phyloP scores from a whole-genome alignment of 2,888 invertebrate species.

The Sesia apiformis region DNA sequence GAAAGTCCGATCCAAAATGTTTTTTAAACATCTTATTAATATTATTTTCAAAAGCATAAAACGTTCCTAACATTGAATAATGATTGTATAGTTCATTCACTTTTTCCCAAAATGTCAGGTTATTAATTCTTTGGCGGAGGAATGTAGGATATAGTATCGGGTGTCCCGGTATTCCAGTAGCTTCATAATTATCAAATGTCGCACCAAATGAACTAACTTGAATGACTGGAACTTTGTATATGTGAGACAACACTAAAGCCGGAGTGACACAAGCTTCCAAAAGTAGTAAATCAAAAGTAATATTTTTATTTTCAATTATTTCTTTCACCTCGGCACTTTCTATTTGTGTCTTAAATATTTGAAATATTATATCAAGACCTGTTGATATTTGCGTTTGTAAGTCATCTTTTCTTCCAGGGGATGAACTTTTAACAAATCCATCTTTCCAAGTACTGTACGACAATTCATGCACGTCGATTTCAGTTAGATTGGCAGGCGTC shows the following conservation, averaged over 20 bases:
- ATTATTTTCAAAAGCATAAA: background rate
- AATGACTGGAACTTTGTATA: slow-evolving; percentile 31
- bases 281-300: slow-evolving; percentile 31
- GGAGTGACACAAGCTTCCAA: slow-evolving; percentile 21
- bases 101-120: slow-evolving; percentile 21
- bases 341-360: slow-evolving; percentile 13
- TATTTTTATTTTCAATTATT: slow-evolving; percentile 15
- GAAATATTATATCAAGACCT: slow-evolving; percentile 4
- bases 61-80: slow-evolving; percentile 5
- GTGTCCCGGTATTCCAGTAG: slow-evolving; percentile 1
- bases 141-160: slow-evolving; percentile 1
- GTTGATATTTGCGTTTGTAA: slow-evolving; percentile 8
- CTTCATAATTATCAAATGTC: background rate
- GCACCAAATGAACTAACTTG: slow-evolving; percentile 28
- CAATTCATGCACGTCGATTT: slow-evolving; percentile 36
- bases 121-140: background rate
- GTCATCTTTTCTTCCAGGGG: slow-evolving; percentile 10
- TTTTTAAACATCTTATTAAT: slow-evolving; percentile 13
- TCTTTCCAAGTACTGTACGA: slow-evolving; percentile 19
- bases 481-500: slow-evolving; percentile 36
- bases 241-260: slow-evolving; percentile 16
- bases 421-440: background rate
- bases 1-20: slow-evolving; percentile 17
- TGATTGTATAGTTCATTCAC: slow-evolving; percentile 12
- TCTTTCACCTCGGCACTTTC: slow-evolving; percentile 3